Evolutionary conservation across 1,140 invertebrate genomes (phyloP), one percentile per base, ranked within the genome.

Genomic region (Thalassaphorura encarpata): DNA sequence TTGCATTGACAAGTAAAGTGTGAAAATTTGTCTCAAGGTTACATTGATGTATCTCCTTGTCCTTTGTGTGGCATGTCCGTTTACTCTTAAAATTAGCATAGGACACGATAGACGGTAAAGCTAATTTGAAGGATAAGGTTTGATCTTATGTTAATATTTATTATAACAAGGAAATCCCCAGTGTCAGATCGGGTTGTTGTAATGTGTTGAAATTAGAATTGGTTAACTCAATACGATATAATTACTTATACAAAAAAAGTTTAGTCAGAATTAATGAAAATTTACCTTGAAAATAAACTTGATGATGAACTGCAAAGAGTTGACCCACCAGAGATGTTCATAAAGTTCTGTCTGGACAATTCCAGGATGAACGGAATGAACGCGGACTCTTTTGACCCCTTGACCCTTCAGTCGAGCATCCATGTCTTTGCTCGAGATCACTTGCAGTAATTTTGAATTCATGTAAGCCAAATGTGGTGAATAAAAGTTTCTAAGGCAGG

Each of bases 381-480:
- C 75, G 69, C 80, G 78, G 1, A 94, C 79, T 46, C 72, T 70
- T 3, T 72, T 65, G 33, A 11, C 33, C 2, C 78, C 72, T 52
- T 78, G 71, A 16, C 76, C 69, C 66, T 73, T 69, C n/a, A 87
- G 66, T 5, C 80, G 59, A 11, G 73, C 72, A 60, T 87, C 78
- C 16, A 93, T 69, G 65, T 78, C 77, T 56, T 79, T 79, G 1
- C 87, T 83, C 59, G 80, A 85, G 69, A 91, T 76, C 39, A 90
- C 74, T 74, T 92, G 86, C 28, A 87, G 87, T 41, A 93, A 71
- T 77, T 95, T 95, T 13, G 89, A 92, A 69, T 88, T 84, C 24
- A 82, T 81, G 69, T 94, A 95, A 0, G 85, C 84, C 41, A 54
- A 59, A 21, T 59, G 40, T 4, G 39, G 39, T 4, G 61, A 62